phyloP scores from a whole-genome alignment of 2,113 vertebrate species.

The Catharus minimus region DNA sequence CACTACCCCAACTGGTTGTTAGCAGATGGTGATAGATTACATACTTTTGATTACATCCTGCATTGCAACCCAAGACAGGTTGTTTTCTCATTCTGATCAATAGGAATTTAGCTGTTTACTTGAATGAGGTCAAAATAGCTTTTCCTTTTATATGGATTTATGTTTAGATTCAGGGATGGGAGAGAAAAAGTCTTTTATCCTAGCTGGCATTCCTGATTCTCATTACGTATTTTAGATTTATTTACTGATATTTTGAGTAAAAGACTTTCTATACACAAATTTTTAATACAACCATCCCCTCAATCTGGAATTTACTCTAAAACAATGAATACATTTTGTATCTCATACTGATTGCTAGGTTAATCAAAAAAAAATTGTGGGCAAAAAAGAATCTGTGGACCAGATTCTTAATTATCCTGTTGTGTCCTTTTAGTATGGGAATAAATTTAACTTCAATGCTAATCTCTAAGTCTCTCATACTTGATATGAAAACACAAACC shows the following conservation, averaged over 20 bases:
- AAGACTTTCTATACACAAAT: background rate
- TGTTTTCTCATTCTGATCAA: background rate
- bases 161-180: background rate
- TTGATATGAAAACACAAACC: background rate
- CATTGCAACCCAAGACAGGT: background rate
- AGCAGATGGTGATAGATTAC: too few relatives aligned
- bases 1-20: too few relatives aligned
- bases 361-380: background rate
- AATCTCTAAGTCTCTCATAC: background rate
- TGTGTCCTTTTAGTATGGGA: background rate
- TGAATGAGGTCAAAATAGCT: background rate
- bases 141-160: background rate
- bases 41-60: too few relatives aligned
- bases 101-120: background rate
- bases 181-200: background rate
- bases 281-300: background rate
- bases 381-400: background rate
- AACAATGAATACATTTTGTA: background rate
- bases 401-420: background rate
- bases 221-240: background rate
- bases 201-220: background rate
- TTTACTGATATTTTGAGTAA: background rate
- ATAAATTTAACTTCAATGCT: background rate
- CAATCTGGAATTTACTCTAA: background rate
- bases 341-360: background rate